Percentiles rank a stretch among this genome's conserved stretches.
phyloP scores from a whole-genome alignment of 1,140 invertebrate species.

The Bombus waltoni region DNA sequence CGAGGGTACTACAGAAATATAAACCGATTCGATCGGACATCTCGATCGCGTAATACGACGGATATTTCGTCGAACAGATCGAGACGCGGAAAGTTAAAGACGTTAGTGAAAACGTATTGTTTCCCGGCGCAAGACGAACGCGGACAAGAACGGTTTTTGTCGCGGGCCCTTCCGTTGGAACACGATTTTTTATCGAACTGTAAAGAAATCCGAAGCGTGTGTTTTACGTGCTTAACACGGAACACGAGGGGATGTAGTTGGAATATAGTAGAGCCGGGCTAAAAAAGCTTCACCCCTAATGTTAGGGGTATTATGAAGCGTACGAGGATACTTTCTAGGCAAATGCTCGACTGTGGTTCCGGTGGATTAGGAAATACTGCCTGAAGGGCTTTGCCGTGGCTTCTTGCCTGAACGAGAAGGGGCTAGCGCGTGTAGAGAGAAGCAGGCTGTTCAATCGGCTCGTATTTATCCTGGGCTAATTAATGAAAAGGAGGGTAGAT shows the following conservation, averaged over 20 bases:
- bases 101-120: no score
- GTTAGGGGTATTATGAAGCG: constrained; percentile 21
- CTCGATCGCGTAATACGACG: no score
- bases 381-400: constrained; percentile 19
- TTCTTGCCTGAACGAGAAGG: background rate
- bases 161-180: background rate
- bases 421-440: constrained; percentile 4
- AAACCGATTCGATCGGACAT: no score
- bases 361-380: constrained; percentile 16
- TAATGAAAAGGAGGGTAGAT: constrained; percentile 33
- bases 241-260: background rate
- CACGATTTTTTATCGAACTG: background rate
- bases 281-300: constrained; percentile 4
- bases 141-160: no score
- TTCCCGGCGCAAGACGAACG: no score
- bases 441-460: constrained; percentile 18
- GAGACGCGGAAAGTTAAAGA: no score
- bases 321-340: constrained; percentile 19
- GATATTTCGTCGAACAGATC: no score
- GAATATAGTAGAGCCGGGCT: background rate
- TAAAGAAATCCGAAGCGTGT: constrained; percentile 9
- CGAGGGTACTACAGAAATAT: no score
- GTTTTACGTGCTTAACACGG: background rate
- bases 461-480: constrained; percentile 33
- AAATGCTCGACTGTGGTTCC: background rate